These are phyloP conservation scores for Fregata magnificens DNA, from an alignment of 2,113 vertebrate species.

Conservation along the genomic window DNA sequence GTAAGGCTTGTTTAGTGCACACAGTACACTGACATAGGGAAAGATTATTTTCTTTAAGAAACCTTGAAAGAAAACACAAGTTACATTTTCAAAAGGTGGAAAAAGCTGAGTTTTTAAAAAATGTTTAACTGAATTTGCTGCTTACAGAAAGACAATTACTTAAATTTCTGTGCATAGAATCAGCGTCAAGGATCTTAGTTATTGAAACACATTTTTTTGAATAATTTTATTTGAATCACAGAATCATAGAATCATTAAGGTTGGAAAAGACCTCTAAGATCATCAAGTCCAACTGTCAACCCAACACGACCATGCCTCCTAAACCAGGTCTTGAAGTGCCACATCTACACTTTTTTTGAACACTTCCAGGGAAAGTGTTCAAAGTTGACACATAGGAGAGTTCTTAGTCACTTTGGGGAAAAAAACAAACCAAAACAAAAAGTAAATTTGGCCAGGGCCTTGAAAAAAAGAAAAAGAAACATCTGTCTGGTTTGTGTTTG, in stretches of 20 bases:
- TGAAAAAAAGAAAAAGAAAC: neutral
- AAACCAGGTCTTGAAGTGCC: no score
- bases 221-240: neutral
- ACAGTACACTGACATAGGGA: neutral
- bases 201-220: neutral
- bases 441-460: neutral
- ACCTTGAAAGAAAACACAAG: neutral
- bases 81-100: neutral
- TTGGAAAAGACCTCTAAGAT: no score
- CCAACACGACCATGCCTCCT: no score
- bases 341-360: no score
- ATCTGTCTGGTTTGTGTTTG: neutral
- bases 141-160: neutral
- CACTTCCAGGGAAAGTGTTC: no score
- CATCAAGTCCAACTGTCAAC: no score
- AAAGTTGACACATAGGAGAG: neutral
- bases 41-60: neutral
- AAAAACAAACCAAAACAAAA: neutral
- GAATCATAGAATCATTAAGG: no score
- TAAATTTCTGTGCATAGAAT: neutral
- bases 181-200: neutral
- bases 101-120: neutral
- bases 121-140: neutral
- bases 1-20: neutral
- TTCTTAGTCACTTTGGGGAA: neutral